These are phyloP conservation scores for Callocephalon fimbriatum DNA, from an alignment of 2,113 vertebrate genomes.

Conservation along the genomic window DNA sequence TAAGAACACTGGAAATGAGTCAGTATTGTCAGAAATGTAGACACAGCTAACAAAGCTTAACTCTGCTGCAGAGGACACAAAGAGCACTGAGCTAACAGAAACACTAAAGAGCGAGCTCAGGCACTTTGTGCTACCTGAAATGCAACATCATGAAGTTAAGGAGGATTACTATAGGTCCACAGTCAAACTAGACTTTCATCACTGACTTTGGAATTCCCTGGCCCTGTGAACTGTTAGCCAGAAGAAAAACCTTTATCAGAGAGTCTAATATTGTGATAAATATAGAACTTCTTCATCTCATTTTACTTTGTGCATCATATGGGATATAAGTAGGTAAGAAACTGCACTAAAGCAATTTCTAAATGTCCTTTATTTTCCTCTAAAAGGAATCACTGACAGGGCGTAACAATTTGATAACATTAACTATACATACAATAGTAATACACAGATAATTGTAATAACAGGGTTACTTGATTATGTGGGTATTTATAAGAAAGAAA, in stretches of 20 bases:
- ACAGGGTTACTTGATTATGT: neutral
- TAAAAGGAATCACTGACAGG: neutral
- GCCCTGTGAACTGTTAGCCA: neutral
- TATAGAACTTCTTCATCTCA: neutral
- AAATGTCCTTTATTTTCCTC: neutral
- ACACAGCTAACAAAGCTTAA: neutral
- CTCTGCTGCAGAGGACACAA: neutral
- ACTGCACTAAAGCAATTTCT: neutral
- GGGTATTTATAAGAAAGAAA: neutral
- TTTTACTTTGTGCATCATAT: neutral
- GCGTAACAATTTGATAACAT: neutral
- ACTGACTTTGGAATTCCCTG: neutral
- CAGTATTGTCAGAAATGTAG: neutral
- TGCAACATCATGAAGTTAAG: neutral
- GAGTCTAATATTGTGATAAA: neutral
- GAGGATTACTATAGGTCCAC: neutral
- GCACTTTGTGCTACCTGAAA: neutral
- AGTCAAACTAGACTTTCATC: neutral
- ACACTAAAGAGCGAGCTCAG: neutral
- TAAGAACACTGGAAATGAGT: neutral
- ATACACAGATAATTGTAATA: neutral
- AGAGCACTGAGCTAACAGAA: neutral
- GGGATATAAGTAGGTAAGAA: neutral
- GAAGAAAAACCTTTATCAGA: neutral
- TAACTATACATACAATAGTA: neutral